Base-by-base conservation (phyloP, 2,113 vertebrate genomes). In the Limnothrissa miodon region DNA sequence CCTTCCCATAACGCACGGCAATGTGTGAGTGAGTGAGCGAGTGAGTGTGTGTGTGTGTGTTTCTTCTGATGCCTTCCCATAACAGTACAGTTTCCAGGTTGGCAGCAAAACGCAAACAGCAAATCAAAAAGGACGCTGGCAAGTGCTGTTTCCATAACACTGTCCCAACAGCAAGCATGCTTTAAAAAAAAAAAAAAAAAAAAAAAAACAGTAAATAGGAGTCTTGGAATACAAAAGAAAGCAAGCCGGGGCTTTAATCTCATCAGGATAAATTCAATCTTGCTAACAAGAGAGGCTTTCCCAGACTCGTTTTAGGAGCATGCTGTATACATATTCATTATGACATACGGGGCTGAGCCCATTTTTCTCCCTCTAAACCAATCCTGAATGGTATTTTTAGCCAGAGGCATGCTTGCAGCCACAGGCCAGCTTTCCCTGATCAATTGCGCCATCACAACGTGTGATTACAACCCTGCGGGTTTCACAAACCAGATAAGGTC, bases 241-340 rank as follows among this genome's bases (percentile, higher is more conserved):
- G 10, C 66, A 74, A 74, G 66, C 66, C 66, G 15, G 29, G 29
- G 66, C 29, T 33, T 36, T 74, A 74, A 74, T 74, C 66, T 36
- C 11, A 74, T 39, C 66, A 74, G 29, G 13, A 29, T 74, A 74
- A 74, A 74, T 74, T 74, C 36, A 74, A 74, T 74, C 66, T 74
- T 5, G 17, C 66, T 74, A 74, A 74, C 33, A 13, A 74, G 66
- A 74, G 33, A 74, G 11, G 33, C 66, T 17, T 74, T 74, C 66
- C 29, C 25, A 74, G 25, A 39, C 36, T 74, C 11, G 33, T 74
- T 74, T n/a, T 62, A 62, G 59, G 59, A 10, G n/a, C 51, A 23
- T 62, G 23, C n/a, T 5, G 59, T 29, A 62, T n/a, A 62, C n/a
- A 1, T 0, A 62, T 62, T 0, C 19, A 74, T 74, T 74, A 21